Conservation (phyloP, 2,888 invertebrate species). For the Mellilla xanthometata region DNA sequence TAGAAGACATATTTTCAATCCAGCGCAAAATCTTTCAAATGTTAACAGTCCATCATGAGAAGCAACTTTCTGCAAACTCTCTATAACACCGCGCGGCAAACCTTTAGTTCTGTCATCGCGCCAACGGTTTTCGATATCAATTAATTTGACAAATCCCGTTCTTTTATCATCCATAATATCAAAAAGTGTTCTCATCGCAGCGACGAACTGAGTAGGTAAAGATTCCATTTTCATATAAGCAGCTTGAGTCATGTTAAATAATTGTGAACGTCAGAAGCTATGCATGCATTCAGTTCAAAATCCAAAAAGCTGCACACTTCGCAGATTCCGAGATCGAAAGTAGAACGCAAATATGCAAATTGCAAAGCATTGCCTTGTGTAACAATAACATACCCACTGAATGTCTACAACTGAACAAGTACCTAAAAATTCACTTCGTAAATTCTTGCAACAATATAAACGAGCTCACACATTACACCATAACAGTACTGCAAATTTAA, state of each 20-base stretch:
- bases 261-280: neutral
- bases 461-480: too few species aligned
- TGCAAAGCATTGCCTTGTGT: too few species aligned
- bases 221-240: constrained; percentile 85
- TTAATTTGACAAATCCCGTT: constrained; percentile 90
- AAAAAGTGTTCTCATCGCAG: constrained; percentile 95
- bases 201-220: constrained; percentile 94
- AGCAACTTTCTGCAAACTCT: constrained; percentile 94
- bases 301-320: constrained; percentile 1
- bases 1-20: constrained; percentile 93
- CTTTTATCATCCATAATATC: constrained; percentile 97
- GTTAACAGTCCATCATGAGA: constrained; percentile 93
- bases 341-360: constrained; percentile 1
- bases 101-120: constrained; percentile 94
- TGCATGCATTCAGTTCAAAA: too few species aligned
- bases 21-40: constrained; percentile 97
- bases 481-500: too few species aligned
- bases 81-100: constrained; percentile 93
- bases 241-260: constrained; percentile 44
- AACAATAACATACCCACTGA: too few species aligned
- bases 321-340: constrained; percentile 17
- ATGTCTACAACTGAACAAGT: too few species aligned
- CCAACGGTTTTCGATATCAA: constrained; percentile 96
- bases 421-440: too few species aligned
- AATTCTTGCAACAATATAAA: neutral